Evolutionary conservation across 2,113 vertebrate species (phyloP).

Genomic region (Cochlearius cochlearius): DNA sequence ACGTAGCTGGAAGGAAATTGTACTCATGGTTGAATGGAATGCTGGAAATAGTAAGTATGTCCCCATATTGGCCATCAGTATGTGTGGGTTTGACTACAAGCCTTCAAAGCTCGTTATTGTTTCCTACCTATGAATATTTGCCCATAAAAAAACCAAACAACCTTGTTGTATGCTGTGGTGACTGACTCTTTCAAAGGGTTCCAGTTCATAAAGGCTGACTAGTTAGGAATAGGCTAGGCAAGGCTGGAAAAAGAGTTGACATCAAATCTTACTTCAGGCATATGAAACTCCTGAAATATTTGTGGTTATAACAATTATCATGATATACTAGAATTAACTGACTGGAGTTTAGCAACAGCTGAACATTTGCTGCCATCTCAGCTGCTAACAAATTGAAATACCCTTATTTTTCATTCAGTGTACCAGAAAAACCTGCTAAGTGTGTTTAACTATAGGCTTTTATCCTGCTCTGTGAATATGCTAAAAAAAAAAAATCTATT

Average conservation of each 20-base stretch:
- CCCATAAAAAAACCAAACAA: background rate
- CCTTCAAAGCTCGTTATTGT: background rate
- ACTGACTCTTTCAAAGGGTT: background rate
- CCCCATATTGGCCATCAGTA: background rate
- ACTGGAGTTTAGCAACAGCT: background rate
- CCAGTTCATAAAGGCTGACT: background rate
- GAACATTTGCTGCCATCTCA: background rate
- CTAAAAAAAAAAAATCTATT: background rate
- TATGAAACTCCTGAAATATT: background rate
- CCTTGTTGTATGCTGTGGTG: background rate
- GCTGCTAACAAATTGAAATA: background rate
- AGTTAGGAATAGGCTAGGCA: background rate
- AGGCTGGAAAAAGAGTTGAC: background rate
- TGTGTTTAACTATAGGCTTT: background rate
- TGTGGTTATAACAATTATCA: background rate
- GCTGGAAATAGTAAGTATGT: background rate
- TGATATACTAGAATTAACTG: background rate
- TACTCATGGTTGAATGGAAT: background rate
- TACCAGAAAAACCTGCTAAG: background rate
- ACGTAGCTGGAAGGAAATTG: background rate
- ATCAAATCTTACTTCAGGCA: background rate
- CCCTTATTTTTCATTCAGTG: background rate
- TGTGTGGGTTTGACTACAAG: background rate
- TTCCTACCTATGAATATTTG: background rate
- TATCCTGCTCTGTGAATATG: background rate